Evolutionary conservation across 2,797 vertebrate species (phyloP).

Genomic region (Cuculus canorus): DNA sequence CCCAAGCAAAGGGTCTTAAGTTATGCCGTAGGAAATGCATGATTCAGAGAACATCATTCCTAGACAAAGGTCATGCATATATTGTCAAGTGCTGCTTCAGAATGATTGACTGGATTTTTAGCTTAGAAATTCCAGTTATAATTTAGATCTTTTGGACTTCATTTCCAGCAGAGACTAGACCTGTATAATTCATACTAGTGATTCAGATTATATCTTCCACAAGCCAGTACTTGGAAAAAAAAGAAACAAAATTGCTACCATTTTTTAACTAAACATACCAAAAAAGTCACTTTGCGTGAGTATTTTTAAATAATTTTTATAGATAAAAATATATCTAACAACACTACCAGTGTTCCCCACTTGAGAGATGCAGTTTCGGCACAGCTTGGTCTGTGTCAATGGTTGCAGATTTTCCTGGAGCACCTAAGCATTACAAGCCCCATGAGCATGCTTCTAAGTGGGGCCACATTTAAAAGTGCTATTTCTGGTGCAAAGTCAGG

Average conservation of each 20-base stretch:
- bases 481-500: neutral
- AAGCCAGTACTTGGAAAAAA: neutral
- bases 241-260: neutral
- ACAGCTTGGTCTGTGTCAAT: neutral
- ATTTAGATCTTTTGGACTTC: neutral
- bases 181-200: neutral
- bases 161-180: neutral
- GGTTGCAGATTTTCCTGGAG: neutral
- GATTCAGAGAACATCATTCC: neutral
- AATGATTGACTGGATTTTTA: neutral
- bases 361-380: neutral
- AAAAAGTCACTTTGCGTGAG: neutral
- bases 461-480: neutral
- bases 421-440: neutral
- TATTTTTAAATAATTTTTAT: neutral
- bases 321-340: neutral
- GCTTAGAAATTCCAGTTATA: neutral
- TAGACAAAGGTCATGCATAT: no score
- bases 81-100: neutral
- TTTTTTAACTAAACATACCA: neutral
- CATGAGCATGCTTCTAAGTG: neutral
- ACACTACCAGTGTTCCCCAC: neutral
- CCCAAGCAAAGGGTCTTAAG: neutral
- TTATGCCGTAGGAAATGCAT: neutral
- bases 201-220: neutral